Percentiles rank a stretch among this genome's conserved stretches.
These are phyloP conservation scores for Lasioglossum calceatum DNA, from an alignment of 2,888 invertebrate species.

Conservation along the genomic window DNA sequence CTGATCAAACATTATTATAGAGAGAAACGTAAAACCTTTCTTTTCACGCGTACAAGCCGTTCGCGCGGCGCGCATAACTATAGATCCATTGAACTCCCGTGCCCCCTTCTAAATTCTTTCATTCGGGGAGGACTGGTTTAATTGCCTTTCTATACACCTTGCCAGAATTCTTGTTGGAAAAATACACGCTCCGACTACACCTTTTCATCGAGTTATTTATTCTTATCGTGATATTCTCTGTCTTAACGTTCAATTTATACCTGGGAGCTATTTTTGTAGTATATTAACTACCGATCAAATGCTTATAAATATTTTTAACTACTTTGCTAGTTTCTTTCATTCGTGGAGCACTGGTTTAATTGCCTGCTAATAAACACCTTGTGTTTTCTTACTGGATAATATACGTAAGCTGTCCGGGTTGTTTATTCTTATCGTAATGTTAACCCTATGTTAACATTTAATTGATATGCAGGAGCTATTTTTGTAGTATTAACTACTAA, in stretches of 20 bases:
- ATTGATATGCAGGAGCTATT: neutral
- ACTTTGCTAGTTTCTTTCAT: neutral
- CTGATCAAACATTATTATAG: slow-evolving; percentile 59
- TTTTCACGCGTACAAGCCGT: slow-evolving; percentile 39
- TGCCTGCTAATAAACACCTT: too few species aligned
- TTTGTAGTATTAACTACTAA: neutral
- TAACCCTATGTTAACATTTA: neutral
- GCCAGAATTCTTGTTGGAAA: neutral
- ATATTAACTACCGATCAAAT: too few species aligned
- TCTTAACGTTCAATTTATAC: neutral
- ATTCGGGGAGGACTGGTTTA: neutral
- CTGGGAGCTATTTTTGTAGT: neutral
- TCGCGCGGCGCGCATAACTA: slow-evolving; percentile 17
- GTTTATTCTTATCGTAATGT: neutral
- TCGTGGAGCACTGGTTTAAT: too few species aligned
- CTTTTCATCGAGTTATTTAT: neutral
- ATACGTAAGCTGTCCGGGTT: neutral
- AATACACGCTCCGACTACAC: neutral
- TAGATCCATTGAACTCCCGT: slow-evolving; percentile 2
- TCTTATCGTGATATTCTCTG: neutral
- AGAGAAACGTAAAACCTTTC: slow-evolving; percentile 48
- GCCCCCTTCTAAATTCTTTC: slow-evolving; percentile 5
- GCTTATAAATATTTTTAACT: neutral
- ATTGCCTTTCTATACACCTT: slow-evolving; percentile 14
- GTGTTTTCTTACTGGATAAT: too few species aligned